A percentile compares a stretch with the other conserved stretches of the same genome.
phyloP scores from a whole-genome alignment of 2,797 vertebrate genomes.

The Sebastes trivittatus region DNA sequence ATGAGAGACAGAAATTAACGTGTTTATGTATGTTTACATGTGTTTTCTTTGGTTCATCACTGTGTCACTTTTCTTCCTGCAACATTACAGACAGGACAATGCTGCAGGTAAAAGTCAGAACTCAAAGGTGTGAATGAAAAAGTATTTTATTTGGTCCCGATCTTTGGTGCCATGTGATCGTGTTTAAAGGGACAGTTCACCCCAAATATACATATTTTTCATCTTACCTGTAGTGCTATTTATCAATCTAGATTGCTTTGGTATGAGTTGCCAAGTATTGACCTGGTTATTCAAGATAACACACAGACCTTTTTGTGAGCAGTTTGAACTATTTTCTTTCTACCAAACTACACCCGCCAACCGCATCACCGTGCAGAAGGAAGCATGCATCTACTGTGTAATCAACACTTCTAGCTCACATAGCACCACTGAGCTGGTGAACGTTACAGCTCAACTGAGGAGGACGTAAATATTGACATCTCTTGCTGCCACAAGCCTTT shows the following conservation, averaged over 20 bases:
- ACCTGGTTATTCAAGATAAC: too few relatives aligned
- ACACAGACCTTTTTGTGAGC: too few relatives aligned
- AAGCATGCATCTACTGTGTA: not conserved
- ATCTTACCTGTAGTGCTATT: not conserved
- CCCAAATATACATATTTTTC: not conserved
- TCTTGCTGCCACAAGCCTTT: too few relatives aligned
- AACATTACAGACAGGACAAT: not conserved
- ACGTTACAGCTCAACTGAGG: too few relatives aligned
- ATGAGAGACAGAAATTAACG: slow-evolving; percentile 24
- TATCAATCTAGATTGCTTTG: not conserved
- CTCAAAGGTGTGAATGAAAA: not conserved
- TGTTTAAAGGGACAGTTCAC: not conserved
- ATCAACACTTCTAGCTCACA: too few relatives aligned
- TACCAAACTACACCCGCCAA: too few relatives aligned
- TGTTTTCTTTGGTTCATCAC: not conserved
- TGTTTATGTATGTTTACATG: slow-evolving; percentile 35
- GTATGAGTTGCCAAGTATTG: not conserved
- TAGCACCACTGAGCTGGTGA: too few relatives aligned
- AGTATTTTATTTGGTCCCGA: not conserved
- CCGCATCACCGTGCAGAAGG: not conserved
- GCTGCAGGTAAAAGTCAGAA: not conserved
- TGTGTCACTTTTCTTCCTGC: not conserved
- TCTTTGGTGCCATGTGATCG: not conserved
- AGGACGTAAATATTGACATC: too few relatives aligned
- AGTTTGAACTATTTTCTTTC: too few relatives aligned